Conservation (phyloP, 2,797 vertebrate genomes). For the Emys orbicularis region DNA sequence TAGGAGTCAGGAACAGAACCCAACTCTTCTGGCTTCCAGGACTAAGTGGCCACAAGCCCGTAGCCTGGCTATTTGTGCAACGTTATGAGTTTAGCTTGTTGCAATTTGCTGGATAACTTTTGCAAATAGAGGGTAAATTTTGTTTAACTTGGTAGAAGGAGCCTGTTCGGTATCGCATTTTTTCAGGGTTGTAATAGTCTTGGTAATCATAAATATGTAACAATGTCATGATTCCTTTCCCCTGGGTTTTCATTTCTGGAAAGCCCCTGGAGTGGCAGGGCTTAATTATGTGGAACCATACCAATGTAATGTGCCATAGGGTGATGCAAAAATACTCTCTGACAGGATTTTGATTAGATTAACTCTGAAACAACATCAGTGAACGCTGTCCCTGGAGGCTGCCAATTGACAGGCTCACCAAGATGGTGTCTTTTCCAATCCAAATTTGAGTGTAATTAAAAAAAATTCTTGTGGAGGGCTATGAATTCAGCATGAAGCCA, state of each 20-base stretch:
- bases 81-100: background rate
- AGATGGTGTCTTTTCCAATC: background rate
- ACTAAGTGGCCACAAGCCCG: no score
- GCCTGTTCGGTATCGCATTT: background rate
- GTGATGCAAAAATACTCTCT: background rate
- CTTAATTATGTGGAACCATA: background rate
- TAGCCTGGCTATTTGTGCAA: background rate
- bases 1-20: background rate
- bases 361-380: background rate
- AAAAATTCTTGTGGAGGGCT: accelerated
- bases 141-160: background rate
- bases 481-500: background rate
- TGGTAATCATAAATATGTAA: accelerated
- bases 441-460: background rate
- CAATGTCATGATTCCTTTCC: background rate
- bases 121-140: background rate
- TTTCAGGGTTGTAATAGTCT: accelerated
- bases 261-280: accelerated
- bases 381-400: background rate
- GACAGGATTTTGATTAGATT: background rate
- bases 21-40: background rate
- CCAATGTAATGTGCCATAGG: background rate
- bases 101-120: background rate
- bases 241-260: accelerated
- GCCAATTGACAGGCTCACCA: background rate